Conservation (phyloP, 2,797 vertebrate genomes). For the Alfaro cultratus region DNA sequence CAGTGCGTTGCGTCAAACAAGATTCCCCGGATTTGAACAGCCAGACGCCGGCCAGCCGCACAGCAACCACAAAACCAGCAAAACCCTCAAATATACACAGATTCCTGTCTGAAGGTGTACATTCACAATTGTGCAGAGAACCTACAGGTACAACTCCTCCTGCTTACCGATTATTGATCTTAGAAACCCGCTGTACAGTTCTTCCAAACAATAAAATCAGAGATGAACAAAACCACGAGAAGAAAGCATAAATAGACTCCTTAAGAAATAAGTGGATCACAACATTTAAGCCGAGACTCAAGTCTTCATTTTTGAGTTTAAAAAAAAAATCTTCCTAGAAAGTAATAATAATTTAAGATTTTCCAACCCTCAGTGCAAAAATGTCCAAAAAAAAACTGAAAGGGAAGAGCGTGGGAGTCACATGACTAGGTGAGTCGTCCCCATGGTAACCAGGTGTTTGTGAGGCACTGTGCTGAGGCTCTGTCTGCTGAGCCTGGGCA, state of each 20-base stretch:
- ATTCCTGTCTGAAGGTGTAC: slow-evolving; percentile 54
- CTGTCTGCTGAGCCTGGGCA: slow-evolving; percentile 44
- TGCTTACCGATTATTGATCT: slow-evolving; percentile 25
- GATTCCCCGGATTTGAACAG: not conserved
- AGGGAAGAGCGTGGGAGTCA: slow-evolving; percentile 33
- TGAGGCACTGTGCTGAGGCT: slow-evolving; percentile 67
- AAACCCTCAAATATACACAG: slow-evolving; percentile 34
- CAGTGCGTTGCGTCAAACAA: not conserved
- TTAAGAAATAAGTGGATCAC: slow-evolving; percentile 59
- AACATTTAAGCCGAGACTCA: slow-evolving; percentile 35
- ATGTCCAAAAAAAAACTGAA: slow-evolving; percentile 59
- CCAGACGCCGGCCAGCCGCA: slow-evolving; percentile 65
- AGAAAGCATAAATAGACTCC: slow-evolving; percentile 62
- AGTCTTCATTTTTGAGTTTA: slow-evolving; percentile 36
- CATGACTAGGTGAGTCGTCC: slow-evolving; percentile 24
- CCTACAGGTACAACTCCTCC: slow-evolving; percentile 26
- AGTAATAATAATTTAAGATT: slow-evolving; percentile 69
- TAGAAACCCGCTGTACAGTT: slow-evolving; percentile 48
- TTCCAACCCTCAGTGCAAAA: slow-evolving; percentile 82
- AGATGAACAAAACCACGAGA: slow-evolving; percentile 44
- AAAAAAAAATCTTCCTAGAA: slow-evolving; percentile 56
- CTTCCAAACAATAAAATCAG: slow-evolving; percentile 42
- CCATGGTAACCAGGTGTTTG: slow-evolving; percentile 26
- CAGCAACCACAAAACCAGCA: slow-evolving; percentile 77
- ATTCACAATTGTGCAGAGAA: slow-evolving; percentile 66